Conservation (phyloP, 2,888 invertebrate species). For the Dusona sp. region DNA sequence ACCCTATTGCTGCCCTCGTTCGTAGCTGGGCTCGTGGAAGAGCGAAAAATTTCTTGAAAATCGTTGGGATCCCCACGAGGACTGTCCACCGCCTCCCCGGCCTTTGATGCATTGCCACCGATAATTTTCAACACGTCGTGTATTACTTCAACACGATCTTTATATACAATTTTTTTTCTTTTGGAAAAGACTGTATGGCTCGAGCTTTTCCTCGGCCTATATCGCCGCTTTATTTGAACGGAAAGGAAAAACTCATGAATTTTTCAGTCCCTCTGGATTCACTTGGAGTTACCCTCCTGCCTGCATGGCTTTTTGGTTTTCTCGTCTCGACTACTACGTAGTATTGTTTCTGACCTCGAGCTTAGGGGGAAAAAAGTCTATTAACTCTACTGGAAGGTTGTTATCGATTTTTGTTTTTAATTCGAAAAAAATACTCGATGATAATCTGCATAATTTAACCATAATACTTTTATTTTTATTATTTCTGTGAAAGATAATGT, state of each 20-base stretch:
- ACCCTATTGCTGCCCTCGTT: conserved; percentile 47
- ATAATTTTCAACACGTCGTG: conserved; percentile 79
- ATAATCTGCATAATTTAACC: background rate
- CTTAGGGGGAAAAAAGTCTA: background rate
- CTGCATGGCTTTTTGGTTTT: conserved; percentile 55
- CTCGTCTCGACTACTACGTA: background rate
- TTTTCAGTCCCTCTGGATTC: conserved; percentile 77
- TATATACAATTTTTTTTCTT: conserved; percentile 40
- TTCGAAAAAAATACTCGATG: background rate
- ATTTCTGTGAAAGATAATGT: background rate
- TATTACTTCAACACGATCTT: conserved; percentile 61
- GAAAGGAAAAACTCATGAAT: conserved; percentile 71
- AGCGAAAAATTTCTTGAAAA: conserved; percentile 82
- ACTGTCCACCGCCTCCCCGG: conserved; percentile 72
- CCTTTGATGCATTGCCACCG: conserved; percentile 79
- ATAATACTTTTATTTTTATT: background rate
- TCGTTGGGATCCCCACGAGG: conserved; percentile 70
- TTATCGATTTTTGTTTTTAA: background rate
- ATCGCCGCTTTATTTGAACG: conserved; percentile 36
- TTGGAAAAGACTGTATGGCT: background rate
- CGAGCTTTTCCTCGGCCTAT: conserved; percentile 40
- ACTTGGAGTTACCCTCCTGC: conserved; percentile 64
- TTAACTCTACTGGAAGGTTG: background rate
- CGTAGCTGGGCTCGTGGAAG: conserved; percentile 66
- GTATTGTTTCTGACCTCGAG: conserved; percentile 7